Conservation (phyloP, 2,888 invertebrate species). For the Lasioglossum leucozonium region DNA sequence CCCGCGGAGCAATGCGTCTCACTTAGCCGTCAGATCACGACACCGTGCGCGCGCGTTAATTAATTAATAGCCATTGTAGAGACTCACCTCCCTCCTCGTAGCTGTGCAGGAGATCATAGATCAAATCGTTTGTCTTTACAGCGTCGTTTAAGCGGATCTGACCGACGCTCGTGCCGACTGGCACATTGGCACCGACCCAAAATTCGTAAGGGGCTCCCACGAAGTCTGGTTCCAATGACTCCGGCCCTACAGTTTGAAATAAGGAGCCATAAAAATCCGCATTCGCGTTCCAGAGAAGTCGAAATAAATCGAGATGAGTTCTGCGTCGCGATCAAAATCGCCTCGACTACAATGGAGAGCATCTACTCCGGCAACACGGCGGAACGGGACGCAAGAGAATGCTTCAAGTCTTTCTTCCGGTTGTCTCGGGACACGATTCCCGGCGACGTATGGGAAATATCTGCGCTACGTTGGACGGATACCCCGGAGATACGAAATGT, state of each 20-base stretch:
- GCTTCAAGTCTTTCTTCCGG: constrained; percentile 18
- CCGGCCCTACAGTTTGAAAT: constrained; percentile 82
- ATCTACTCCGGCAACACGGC: background rate
- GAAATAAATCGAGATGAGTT: background rate
- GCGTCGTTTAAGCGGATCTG: constrained; percentile 92
- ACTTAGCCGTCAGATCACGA: background rate
- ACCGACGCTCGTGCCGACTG: constrained; percentile 93
- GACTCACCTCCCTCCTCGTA: constrained; percentile 92
- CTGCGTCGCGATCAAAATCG: background rate
- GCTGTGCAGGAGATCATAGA: constrained; percentile 93
- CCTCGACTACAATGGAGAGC: constrained; percentile 10
- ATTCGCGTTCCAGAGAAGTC: background rate
- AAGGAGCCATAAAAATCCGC: background rate
- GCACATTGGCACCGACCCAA: constrained; percentile 95
- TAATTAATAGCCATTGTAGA: constrained; percentile 33
- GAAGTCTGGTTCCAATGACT: constrained; percentile 89
- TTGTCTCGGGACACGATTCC: constrained; percentile 22
- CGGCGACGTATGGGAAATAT: constrained; percentile 1
- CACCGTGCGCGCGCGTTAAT: background rate
- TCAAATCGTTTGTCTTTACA: constrained; percentile 87
- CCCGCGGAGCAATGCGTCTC: background rate
- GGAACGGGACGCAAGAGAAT: background rate
- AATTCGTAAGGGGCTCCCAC: constrained; percentile 95
- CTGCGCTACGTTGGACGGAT: constrained; percentile 12
- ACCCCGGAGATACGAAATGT: constrained; percentile 14